Conservation (phyloP, 2,113 vertebrate genomes). For the Stegastes partitus region DNA sequence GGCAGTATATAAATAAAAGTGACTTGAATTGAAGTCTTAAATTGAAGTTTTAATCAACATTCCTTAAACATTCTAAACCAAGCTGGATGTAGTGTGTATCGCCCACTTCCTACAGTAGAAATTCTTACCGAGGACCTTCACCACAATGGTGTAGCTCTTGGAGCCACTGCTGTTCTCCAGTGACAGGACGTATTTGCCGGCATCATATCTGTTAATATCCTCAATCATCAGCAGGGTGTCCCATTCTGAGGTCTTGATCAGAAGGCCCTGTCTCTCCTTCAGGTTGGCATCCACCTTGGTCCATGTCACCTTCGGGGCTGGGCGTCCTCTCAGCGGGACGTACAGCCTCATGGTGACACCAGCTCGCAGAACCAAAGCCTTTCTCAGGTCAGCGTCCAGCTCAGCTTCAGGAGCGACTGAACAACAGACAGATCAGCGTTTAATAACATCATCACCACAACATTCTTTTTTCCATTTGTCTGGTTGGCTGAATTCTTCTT, state of each 20-base stretch:
- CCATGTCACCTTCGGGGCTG: constrained; percentile 95
- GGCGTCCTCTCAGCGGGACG: constrained; percentile 95
- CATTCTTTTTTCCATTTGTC: not conserved
- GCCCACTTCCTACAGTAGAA: not conserved
- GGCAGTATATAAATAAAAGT: too few species aligned
- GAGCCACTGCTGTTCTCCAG: constrained; percentile 96
- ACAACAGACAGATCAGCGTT: not conserved
- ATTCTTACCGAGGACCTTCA: constrained; percentile 96
- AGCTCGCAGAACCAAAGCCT: constrained; percentile 93
- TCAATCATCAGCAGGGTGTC: constrained; percentile 94
- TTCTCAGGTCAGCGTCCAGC: constrained; percentile 95
- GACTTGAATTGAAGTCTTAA: too few species aligned
- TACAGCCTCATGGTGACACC: constrained; percentile 98
- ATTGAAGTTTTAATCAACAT: too few species aligned
- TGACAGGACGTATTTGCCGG: constrained; percentile 94
- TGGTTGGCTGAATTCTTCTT: not conserved
- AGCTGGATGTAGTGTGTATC: not conserved
- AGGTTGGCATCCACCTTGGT: constrained; percentile 92
- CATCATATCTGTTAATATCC: constrained; percentile 95
- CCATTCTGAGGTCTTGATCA: constrained; percentile 95
- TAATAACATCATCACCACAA: too few species aligned
- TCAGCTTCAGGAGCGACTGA: constrained; percentile 96
- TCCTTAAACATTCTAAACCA: too few species aligned
- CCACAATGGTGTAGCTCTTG: constrained; percentile 94
- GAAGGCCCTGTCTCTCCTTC: constrained; percentile 91